These are phyloP conservation scores for Urocolius indicus DNA, from an alignment of 2,113 vertebrate genomes.

Conservation along the genomic window DNA sequence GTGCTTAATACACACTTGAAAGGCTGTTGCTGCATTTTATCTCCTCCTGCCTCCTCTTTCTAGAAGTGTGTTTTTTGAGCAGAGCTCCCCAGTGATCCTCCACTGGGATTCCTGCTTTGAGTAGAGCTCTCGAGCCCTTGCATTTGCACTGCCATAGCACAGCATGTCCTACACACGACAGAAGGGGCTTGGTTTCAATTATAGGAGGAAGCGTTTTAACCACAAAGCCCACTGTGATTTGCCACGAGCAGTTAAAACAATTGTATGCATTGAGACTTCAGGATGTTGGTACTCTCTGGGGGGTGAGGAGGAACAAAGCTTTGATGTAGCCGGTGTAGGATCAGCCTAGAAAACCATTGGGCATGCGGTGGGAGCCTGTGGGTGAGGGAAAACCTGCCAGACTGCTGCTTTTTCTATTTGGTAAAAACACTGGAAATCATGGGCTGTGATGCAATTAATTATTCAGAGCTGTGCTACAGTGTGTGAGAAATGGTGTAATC, in stretches of 20 bases:
- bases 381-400: not conserved
- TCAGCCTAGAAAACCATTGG: not conserved
- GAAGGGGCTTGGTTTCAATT: not conserved
- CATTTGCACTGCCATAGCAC: not conserved
- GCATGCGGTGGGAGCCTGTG: not conserved
- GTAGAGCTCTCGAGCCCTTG: not conserved
- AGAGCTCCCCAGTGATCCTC: not conserved
- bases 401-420: not conserved
- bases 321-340: not conserved
- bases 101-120: not conserved
- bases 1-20: not conserved
- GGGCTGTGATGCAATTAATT: conserved; percentile 25
- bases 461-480: conserved; percentile 8
- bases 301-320: not conserved
- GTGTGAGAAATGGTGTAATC: not conserved
- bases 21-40: not conserved
- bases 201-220: not conserved
- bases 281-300: not conserved
- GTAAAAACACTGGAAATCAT: not conserved
- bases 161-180: accelerated
- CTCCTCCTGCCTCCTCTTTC: not conserved
- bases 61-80: not conserved
- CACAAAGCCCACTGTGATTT: not conserved
- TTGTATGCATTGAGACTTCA: not conserved
- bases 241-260: not conserved